phyloP scores from a whole-genome alignment of 2,113 vertebrate genomes.

The Nyctibius bracteatus region DNA sequence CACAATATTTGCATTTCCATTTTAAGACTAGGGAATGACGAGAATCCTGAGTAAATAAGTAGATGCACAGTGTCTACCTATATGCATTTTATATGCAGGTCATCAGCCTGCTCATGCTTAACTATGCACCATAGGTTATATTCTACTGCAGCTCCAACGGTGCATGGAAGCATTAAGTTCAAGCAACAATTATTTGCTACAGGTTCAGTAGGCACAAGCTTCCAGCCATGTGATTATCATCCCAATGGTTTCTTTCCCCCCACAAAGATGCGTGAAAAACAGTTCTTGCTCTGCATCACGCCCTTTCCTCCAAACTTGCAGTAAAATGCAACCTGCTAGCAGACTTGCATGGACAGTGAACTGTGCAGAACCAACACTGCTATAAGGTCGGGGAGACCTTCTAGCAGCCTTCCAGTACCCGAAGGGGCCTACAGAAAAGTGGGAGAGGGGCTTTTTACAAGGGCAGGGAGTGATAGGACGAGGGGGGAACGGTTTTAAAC shows the following conservation, averaged over 20 bases:
- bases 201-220: conserved; percentile 11
- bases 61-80: conserved; percentile 15
- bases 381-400: no score
- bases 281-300: background rate
- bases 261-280: background rate
- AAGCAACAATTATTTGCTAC: conserved; percentile 5
- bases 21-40: background rate
- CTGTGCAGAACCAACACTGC: background rate
- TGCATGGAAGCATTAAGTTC: conserved; percentile 9
- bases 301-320: background rate
- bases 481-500: no score
- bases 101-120: conserved; percentile 19
- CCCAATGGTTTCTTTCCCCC: background rate
- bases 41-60: conserved; percentile 38
- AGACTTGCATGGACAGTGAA: background rate
- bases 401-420: no score
- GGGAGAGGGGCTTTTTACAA: no score
- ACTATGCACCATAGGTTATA: background rate
- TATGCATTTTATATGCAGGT: background rate
- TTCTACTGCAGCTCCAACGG: background rate
- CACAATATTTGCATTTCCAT: background rate
- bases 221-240: background rate
- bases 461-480: no score
- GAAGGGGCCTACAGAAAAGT: no score
- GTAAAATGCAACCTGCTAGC: background rate